phyloP scores from a whole-genome alignment of 2,888 invertebrate genomes.

The Lasioglossum vierecki region DNA sequence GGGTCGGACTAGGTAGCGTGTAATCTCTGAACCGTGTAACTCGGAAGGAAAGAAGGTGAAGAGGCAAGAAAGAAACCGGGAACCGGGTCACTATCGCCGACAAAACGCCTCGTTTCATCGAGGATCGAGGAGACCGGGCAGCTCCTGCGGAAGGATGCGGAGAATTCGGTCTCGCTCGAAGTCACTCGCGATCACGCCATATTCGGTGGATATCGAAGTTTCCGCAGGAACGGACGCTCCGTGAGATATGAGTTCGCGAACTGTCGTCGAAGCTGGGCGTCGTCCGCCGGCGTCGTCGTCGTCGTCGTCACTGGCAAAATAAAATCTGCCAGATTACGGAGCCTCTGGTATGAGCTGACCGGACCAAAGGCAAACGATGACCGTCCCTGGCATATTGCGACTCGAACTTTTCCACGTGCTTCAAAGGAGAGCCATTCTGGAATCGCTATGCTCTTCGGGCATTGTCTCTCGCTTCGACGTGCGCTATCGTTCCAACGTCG shows the following conservation, averaged over 20 bases:
- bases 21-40: conserved; percentile 34
- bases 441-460: neutral
- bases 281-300: conserved; percentile 27
- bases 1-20: neutral
- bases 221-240: conserved; percentile 70
- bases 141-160: conserved; percentile 55
- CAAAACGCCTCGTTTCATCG: conserved; percentile 59
- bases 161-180: conserved; percentile 59
- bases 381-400: conserved; percentile 63
- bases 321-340: conserved; percentile 71
- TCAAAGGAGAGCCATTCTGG: neutral
- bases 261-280: conserved; percentile 63
- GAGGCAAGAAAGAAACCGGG: conserved; percentile 19
- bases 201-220: conserved; percentile 73
- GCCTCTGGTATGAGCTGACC: conserved; percentile 41
- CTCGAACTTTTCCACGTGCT: conserved; percentile 15
- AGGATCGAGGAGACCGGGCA: conserved; percentile 42
- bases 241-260: conserved; percentile 74
- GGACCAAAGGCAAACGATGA: conserved; percentile 54
- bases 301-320: conserved; percentile 57
- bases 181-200: conserved; percentile 52
- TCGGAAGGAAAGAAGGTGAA: conserved; percentile 12
- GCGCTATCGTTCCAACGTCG: neutral
- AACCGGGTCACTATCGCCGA: conserved; percentile 45
- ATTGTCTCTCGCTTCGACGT: conserved; percentile 41